Base-by-base conservation (phyloP, 2,797 vertebrate genomes). In the Denticeps clupeoides region DNA sequence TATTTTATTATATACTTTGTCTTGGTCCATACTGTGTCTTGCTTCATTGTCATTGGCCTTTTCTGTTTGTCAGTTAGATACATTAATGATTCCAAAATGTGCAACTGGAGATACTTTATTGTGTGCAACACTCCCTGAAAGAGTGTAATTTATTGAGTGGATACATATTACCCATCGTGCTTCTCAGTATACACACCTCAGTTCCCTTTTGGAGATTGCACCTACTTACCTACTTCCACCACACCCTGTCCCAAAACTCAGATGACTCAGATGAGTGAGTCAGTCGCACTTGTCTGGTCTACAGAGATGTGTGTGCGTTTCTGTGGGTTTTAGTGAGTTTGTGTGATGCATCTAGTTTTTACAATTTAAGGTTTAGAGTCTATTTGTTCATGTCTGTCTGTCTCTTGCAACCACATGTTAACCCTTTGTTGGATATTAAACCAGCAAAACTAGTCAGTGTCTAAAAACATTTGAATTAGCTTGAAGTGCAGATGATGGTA, bases 331-430 rank as follows among this genome's bases (percentile, higher is more conserved):
- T 6, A 6, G 19, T 13, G 7, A 37, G 11, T 37, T 26, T 45
- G 24, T n/a, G 25, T 24, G 3, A n/a, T n/a, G n/a, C n/a, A n/a
- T n/a, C n/a, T n/a, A n/a, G n/a, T n/a, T n/a, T n/a, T n/a, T n/a
- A n/a, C n/a, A n/a, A n/a, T n/a, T n/a, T n/a, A n/a, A n/a, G n/a
- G n/a, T n/a, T 13, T 24, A 16, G 12, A 9, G 43, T 2, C 13
- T 13, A 42, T 10, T 5, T 26, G 13, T 28, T 12, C 24, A 21
- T 51, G 44, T 53, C 22, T 33, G 10, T n/a, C 18, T 40, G 15
- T 23, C 68, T 73, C 68, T 66, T 75, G 70, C 72, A 65, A 74
- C 65, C 58, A 59, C 67, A 66, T 63, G 58, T 72, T 24, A 33
- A 51, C 21, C 35, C 37, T 33, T 19, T 12, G 12, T 32, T 37